Base-by-base conservation (phyloP, 2,888 invertebrate genomes). In the Lapara coniferarum region DNA sequence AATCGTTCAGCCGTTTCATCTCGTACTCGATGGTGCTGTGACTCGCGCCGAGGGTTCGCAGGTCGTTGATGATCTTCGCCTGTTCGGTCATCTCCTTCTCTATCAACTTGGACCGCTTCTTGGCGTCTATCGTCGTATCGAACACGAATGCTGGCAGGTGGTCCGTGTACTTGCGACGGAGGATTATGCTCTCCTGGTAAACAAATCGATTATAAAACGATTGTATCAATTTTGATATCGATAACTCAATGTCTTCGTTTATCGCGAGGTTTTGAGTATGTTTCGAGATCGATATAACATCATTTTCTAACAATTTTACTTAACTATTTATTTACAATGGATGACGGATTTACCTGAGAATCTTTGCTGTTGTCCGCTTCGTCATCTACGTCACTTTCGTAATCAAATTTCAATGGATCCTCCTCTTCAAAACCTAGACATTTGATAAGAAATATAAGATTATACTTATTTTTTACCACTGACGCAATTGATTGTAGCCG, bases 1-100 rank as follows among this genome's bases (percentile, higher is more conserved):
- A 89, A 84, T 99, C 99, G 75, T 98, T 97, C 70, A 99, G 92
- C 72, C 98, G 95, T 80, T 97, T 96, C 94, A 98, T 96, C 93
- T 99, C 99, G 79, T 97, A 96, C 80, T 99, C 98, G 70, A 99
- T 97, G 4, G 98, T 98, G 59, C 96, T 96, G 80, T 97, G 97
- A 30, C 97, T 97, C 49, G 98, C 98, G 0, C 98, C 98, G 58
- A 98, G 92, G 7, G 97, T 96, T 78, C 97, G 95, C 75, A 99
- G 92, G 89, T 99, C 99, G 85, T 98, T 98, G 73, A 99, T 98
- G 69, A 98, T 97, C 92, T 98, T 98, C 13, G 98, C 97, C 87
- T 99, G 98, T 87, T 99, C 99, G 84, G 98, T 98, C 98, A 99
- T 98, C 92, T 98, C 98, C 84, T 97, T 97, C 90, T 99, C 99